Evolutionary conservation across 2,797 vertebrate genomes (phyloP).

Genomic region (Neosilurus mollespiculum): DNA sequence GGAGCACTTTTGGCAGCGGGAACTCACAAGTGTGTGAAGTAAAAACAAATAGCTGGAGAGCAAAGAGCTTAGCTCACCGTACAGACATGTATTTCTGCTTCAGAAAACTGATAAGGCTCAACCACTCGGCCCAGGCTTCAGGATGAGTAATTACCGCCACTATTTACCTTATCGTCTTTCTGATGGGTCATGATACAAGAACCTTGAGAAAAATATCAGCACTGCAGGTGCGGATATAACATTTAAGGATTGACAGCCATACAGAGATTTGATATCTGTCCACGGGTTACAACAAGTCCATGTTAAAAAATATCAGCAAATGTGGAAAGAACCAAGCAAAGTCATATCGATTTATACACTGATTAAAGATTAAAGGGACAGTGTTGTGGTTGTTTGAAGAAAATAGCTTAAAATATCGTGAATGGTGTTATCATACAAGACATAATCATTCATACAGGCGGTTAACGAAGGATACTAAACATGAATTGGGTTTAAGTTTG

Average conservation of each 20-base stretch:
- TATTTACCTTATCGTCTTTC: conserved; percentile 12
- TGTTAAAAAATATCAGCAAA: not conserved
- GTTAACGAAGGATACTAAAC: too few species aligned
- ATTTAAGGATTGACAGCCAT: not conserved
- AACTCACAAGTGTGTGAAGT: not conserved
- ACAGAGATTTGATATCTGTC: not conserved
- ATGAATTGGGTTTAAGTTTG: too few species aligned
- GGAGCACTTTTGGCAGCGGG: conserved; percentile 18
- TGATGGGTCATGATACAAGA: conserved; percentile 8
- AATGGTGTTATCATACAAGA: too few species aligned
- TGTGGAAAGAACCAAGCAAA: not conserved
- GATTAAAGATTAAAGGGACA: too few species aligned
- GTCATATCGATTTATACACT: not conserved
- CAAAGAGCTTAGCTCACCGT: conserved; percentile 31
- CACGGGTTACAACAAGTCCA: not conserved
- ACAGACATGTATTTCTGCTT: conserved; percentile 13
- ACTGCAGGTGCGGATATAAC: not conserved
- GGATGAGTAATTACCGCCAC: not conserved
- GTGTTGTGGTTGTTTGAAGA: too few species aligned
- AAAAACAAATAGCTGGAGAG: conserved; percentile 28
- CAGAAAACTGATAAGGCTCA: conserved; percentile 34
- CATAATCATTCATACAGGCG: too few species aligned
- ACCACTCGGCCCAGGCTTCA: not conserved
- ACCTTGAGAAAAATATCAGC: not conserved
- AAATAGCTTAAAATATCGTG: too few species aligned